A percentile compares a stretch with the other conserved stretches of the same genome.
phyloP scores from a whole-genome alignment of 1,140 invertebrate genomes.

The Lysiphlebus fabarum region DNA sequence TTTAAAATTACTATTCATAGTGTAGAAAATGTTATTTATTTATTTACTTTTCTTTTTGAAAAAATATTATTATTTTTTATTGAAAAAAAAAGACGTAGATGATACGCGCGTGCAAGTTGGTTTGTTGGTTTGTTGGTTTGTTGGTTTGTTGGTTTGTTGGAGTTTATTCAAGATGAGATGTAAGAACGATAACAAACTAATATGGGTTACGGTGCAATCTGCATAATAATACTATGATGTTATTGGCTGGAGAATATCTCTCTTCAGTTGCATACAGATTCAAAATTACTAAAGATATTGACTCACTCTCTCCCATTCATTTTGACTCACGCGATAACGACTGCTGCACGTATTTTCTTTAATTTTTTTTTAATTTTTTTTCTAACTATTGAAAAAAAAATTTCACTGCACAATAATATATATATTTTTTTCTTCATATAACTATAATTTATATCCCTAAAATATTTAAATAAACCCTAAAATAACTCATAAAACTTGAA shows the following conservation, averaged over 20 bases:
- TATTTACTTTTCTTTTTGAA: too few species aligned
- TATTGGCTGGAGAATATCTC: slow-evolving; percentile 51
- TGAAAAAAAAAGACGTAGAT: not conserved
- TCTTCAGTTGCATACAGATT: slow-evolving; percentile 53
- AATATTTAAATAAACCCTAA: too few species aligned
- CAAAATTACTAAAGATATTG: slow-evolving; percentile 48
- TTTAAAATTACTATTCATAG: too few species aligned
- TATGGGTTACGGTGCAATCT: slow-evolving; percentile 52
- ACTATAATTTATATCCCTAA: too few species aligned
- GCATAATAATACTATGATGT: slow-evolving; percentile 51
- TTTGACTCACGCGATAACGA: slow-evolving; percentile 20
- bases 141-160: slow-evolving; percentile 2
- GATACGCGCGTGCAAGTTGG: slow-evolving; percentile 8
- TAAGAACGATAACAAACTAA: slow-evolving; percentile 54
- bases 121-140: too few species aligned
- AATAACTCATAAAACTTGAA: too few species aligned
- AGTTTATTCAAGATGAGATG: slow-evolving; percentile 49
- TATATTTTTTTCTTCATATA: too few species aligned
- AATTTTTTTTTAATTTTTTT: not conserved
- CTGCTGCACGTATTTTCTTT: slow-evolving; percentile 1
- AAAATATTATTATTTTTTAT: too few species aligned
- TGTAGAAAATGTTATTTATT: too few species aligned
- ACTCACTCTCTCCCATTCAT: not conserved
- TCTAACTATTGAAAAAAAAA: not conserved
- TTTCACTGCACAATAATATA: not conserved